Evolutionary conservation across 2,797 vertebrate species (phyloP), one percentile per base, ranked within the genome.

Genomic region (Ceyx erithaca): DNA sequence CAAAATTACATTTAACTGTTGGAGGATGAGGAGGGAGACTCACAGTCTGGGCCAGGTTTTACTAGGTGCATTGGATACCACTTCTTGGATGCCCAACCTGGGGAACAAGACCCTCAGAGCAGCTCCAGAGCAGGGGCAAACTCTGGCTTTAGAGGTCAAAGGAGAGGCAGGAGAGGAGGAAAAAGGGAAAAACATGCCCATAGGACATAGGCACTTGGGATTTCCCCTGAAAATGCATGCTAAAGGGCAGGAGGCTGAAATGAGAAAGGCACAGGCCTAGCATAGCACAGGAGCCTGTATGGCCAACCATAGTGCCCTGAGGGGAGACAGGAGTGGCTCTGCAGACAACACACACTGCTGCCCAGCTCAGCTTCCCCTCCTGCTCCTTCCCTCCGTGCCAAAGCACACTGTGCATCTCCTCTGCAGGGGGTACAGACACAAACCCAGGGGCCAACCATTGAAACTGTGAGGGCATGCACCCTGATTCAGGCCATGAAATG

Each of bases 301-400:
- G 0, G 23, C 7, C 0, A 6, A 43, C 28, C 1, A 6, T 0
- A 0, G 46, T 52, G 55, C 31, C 67, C 63, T 1, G 1, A 26
- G 52, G 90, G 31, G 30, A 62, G 51, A 20, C 1, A 3, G 63
- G 30, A 86, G 69, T 59, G 63, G 51, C 73, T 31, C 78, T 30
- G 6, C n/a, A 63, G 63, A 71, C 12, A 1, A n/a, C n/a, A n/a
- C n/a, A n/a, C n/a, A n/a, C 40, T 49, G 54, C 76, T 26, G 52
- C 45, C 14, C 26, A 22, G 13, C 40, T 76, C 75, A 72, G 40
- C 41, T 20, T n/a, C 71, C 28, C 41, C 55, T 52, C 37, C 37
- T 68, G 35, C 62, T 68, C 33, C n/a, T 9, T 81, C 18, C 7
- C 30, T 49, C 10, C 10, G 0, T 46, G 59, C n/a, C 3, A 2